phyloP scores from a whole-genome alignment of 1,140 invertebrate genomes.

The Drosophila parabipectinata region DNA sequence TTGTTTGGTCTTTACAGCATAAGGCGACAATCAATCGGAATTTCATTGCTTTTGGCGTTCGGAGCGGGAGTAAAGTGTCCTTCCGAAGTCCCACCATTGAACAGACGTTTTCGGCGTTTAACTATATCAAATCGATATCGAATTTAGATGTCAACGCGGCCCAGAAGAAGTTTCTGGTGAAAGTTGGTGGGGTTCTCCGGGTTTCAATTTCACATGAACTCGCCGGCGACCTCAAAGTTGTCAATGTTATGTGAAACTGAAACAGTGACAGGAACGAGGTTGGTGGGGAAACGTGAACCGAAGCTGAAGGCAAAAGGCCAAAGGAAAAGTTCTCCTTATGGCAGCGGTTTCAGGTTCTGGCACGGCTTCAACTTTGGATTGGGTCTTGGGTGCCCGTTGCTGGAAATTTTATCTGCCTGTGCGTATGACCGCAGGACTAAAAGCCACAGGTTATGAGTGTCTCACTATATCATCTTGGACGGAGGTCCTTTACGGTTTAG shows the following conservation, averaged over 20 bases:
- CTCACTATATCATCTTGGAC: conserved; percentile 54
- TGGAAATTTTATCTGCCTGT: conserved; percentile 38
- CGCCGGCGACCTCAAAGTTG: conserved; percentile 45
- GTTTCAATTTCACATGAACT: conserved; percentile 74
- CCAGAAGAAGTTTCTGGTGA: conserved; percentile 53
- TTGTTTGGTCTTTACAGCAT: conserved; percentile 73
- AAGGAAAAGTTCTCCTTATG: conserved; percentile 36
- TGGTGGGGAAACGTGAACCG: conserved; percentile 7
- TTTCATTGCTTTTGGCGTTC: conserved; percentile 54
- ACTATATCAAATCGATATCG: conserved; percentile 81
- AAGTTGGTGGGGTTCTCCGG: neutral
- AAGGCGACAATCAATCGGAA: conserved; percentile 74
- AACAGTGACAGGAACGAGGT: conserved; percentile 22
- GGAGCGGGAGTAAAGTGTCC: conserved; percentile 18
- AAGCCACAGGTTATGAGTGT: conserved; percentile 81
- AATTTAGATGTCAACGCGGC: conserved; percentile 75
- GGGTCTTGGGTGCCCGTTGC: conserved; percentile 25
- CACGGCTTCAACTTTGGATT: conserved; percentile 36
- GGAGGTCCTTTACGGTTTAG: conserved; percentile 26
- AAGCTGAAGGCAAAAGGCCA: conserved; percentile 33
- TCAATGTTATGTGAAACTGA: conserved; percentile 57
- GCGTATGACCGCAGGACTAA: conserved; percentile 74
- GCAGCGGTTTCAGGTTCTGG: conserved; percentile 9
- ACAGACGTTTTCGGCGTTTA: conserved; percentile 60
- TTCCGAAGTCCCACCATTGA: conserved; percentile 30